phyloP scores from a whole-genome alignment of 2,797 vertebrate genomes.

The Micropoecilia bifurca region DNA sequence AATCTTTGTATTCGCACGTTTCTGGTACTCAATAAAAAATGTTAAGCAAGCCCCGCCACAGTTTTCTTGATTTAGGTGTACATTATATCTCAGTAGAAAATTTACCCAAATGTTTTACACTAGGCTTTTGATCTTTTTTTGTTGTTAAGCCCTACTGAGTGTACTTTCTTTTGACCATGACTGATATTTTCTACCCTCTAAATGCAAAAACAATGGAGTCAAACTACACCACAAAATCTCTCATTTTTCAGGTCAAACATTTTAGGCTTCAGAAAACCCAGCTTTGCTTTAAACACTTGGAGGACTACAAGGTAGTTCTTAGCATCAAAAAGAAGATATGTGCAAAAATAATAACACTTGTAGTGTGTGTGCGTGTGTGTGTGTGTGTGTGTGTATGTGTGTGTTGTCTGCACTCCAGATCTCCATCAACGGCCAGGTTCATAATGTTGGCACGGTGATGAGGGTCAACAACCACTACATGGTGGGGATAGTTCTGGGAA shows the following conservation, averaged over 20 bases:
- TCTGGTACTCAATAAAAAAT: not conserved
- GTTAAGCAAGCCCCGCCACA: not conserved
- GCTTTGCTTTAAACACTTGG: not conserved
- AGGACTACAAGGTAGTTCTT: not conserved
- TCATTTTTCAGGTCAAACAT: not conserved
- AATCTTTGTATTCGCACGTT: not conserved
- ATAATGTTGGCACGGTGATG: conserved; percentile 85
- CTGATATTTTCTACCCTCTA: not conserved
- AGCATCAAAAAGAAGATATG: not conserved
- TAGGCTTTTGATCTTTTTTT: not conserved
- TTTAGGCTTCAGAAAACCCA: not conserved
- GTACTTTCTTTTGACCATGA: not conserved
- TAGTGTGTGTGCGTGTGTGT: not conserved
- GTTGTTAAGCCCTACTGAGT: not conserved
- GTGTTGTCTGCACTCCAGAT: conserved; percentile 75
- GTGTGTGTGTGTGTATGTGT: not conserved
- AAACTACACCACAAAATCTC: not conserved
- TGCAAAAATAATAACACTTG: not conserved
- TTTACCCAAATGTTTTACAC: not conserved
- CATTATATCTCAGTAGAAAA: not conserved
- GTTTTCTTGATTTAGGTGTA: not conserved
- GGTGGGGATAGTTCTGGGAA: conserved; percentile 84
- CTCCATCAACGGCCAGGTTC: conserved; percentile 86
- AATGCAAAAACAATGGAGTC: not conserved
- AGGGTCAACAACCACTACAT: conserved; percentile 79